Percentiles rank a stretch among this genome's conserved stretches.
Conservation (phyloP, 64 coral and sea anemone genomes). For the Cladopsammia gracilis region DNA sequence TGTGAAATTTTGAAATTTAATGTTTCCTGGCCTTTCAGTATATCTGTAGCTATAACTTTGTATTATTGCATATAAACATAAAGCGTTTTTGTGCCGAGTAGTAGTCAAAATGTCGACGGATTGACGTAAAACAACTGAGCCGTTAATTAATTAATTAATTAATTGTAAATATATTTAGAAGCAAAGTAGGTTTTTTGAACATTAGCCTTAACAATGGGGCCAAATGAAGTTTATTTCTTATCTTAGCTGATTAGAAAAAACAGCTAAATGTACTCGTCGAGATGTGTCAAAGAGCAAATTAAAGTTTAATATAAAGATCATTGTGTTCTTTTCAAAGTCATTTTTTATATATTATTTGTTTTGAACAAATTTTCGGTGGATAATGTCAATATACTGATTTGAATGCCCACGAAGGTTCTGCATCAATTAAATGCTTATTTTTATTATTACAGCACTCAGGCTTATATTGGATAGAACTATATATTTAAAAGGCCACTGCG, state of each 20-base stretch:
- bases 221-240: no score
- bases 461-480: conserved; percentile 14
- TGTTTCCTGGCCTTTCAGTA: no score
- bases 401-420: not conserved
- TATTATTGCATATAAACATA: no score
- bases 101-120: no score
- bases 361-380: not conserved
- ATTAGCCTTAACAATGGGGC: not conserved
- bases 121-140: not conserved
- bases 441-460: not conserved
- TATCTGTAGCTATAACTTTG: not conserved
- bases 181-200: not conserved
- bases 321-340: not conserved
- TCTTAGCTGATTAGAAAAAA: not conserved
- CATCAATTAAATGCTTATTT: not conserved
- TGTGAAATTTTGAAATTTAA: not conserved
- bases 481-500: not conserved
- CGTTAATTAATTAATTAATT: not conserved
- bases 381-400: not conserved
- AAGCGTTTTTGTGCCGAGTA: no score
- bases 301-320: not conserved
- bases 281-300: not conserved
- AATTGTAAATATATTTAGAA: not conserved
- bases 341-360: conserved; percentile 11
- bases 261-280: not conserved